Percentiles rank a stretch among this genome's conserved stretches.
Evolutionary conservation across 2,113 vertebrate species (phyloP).

Genomic region (Pterocles gutturalis): DNA sequence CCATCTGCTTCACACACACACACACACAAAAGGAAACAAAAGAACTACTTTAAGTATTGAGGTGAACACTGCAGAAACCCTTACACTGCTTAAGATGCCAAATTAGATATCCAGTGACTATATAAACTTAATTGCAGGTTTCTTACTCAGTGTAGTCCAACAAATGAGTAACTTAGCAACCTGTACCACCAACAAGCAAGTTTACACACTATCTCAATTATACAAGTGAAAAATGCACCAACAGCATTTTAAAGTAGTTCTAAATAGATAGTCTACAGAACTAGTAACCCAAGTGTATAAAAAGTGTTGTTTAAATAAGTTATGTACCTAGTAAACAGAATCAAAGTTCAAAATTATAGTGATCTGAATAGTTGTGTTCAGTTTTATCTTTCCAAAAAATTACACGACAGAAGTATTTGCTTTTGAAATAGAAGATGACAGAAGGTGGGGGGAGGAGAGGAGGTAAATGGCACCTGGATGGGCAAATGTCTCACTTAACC

Average conservation of each 20-base stretch:
- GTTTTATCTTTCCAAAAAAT: neutral
- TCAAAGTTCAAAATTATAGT: neutral
- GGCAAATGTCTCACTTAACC: neutral
- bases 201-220: neutral
- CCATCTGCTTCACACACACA: neutral
- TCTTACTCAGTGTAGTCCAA: neutral
- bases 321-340: neutral
- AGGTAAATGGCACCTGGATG: neutral
- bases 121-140: neutral
- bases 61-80: rapidly evolving
- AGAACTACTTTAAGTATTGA: neutral
- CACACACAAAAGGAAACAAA: neutral
- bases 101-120: neutral
- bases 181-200: neutral
- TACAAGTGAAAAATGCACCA: neutral
- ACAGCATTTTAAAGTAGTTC: neutral
- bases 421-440: neutral
- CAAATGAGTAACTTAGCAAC: neutral
- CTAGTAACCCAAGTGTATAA: neutral
- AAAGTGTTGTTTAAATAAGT: neutral
- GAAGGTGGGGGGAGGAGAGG: rapidly evolving
- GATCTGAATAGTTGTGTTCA: neutral
- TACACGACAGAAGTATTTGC: neutral
- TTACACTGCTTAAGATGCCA: neutral
- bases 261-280: neutral